Percentiles rank a stretch among this genome's conserved stretches.
Evolutionary conservation across 2,113 vertebrate species (phyloP).

Genomic region (Monopterus albus): DNA sequence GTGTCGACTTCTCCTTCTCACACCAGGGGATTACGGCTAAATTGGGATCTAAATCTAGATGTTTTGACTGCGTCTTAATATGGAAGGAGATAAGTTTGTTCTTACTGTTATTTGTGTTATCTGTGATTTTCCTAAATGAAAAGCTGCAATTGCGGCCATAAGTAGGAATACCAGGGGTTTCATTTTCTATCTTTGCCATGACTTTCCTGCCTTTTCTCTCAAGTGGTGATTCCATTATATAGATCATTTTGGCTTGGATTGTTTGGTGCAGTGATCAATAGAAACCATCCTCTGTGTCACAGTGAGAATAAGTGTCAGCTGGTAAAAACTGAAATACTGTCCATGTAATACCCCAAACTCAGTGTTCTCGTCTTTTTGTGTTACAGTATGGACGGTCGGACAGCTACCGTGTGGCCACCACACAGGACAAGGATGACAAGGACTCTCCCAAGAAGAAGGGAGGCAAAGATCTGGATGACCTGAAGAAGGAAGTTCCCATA

Average conservation of each 20-base stretch:
- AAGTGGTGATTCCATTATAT: neutral
- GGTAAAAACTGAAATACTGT: neutral
- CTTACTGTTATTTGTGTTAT: neutral
- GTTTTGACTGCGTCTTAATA: conserved; percentile 9
- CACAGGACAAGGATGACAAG: conserved; percentile 89
- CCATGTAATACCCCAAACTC: neutral
- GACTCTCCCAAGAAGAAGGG: conserved; percentile 90
- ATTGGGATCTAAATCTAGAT: conserved; percentile 28
- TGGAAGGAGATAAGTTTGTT: neutral
- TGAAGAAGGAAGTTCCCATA: conserved; percentile 94
- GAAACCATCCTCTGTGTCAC: neutral
- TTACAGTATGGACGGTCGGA: conserved; percentile 91
- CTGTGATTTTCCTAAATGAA: neutral
- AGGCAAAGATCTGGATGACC: conserved; percentile 89
- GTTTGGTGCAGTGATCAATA: too few relatives aligned
- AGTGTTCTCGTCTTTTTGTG: conserved; percentile 25
- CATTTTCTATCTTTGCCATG: too few relatives aligned
- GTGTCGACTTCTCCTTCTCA: neutral
- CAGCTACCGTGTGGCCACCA: conserved; percentile 93
- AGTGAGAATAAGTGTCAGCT: neutral
- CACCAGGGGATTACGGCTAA: conserved; percentile 24
- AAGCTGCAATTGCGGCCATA: neutral
- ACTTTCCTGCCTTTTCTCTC: neutral
- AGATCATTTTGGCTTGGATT: too few relatives aligned
- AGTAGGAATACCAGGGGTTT: neutral